These are phyloP conservation scores for Buceros bicornis DNA, from an alignment of 2,797 vertebrate species.

Conservation along the genomic window DNA sequence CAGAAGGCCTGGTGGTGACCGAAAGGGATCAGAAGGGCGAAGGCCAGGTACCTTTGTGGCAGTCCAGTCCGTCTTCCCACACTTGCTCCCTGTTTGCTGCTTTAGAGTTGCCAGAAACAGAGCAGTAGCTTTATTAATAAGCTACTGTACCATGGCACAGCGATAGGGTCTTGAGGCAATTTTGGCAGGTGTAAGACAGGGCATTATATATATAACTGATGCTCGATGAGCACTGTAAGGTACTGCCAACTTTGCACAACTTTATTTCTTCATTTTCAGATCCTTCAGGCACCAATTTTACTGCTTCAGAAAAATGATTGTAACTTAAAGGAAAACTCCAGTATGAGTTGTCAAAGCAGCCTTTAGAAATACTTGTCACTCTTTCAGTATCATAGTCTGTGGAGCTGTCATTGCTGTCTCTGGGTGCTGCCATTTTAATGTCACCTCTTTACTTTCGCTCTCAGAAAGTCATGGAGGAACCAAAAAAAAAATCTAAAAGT, in stretches of 20 bases:
- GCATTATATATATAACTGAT: conserved; percentile 21
- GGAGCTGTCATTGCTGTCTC: conserved; percentile 72
- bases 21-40: neutral
- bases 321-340: conserved; percentile 68
- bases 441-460: conserved; percentile 64
- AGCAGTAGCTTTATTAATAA: conserved; percentile 18
- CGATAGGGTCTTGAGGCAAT: neutral
- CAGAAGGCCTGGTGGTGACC: neutral
- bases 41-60: neutral
- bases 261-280: conserved; percentile 66
- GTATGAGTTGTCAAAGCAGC: conserved; percentile 73
- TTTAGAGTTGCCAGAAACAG: neutral
- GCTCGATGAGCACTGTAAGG: neutral
- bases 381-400: conserved; percentile 61
- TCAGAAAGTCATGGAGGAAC: conserved; percentile 48
- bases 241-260: conserved; percentile 49
- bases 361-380: conserved; percentile 73
- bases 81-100: neutral
- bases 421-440: conserved; percentile 70
- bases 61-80: neutral
- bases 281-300: conserved; percentile 63
- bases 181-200: conserved; percentile 46
- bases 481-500: conserved; percentile 14
- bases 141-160: neutral
- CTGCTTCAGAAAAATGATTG: conserved; percentile 65